Conservation (phyloP, 2,888 invertebrate genomes). For the Timema podura region DNA sequence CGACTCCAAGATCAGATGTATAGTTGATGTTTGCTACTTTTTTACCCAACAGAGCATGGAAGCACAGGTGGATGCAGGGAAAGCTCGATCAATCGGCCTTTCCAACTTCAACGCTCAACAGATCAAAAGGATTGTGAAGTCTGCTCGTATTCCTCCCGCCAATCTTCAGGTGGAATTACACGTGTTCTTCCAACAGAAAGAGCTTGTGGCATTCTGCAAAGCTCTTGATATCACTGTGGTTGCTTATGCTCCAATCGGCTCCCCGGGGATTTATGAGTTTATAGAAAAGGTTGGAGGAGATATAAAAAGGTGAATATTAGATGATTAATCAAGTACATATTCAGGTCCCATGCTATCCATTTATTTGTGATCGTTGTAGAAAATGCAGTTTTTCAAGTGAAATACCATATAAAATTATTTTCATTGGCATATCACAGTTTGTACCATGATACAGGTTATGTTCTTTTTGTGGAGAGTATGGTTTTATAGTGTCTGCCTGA, state of each 20-base stretch:
- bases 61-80: conserved; percentile 61
- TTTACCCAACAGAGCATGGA: conserved; percentile 55
- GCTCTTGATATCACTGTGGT: background rate
- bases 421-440: background rate
- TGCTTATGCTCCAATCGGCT: conserved; percentile 34
- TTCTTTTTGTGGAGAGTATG: background rate
- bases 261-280: conserved; percentile 30
- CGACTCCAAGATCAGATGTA: too few relatives aligned
- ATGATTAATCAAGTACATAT: background rate
- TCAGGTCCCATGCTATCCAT: too few relatives aligned
- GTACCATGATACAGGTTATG: background rate
- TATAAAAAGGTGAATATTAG: conserved; percentile 15
- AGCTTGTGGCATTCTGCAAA: conserved; percentile 40
- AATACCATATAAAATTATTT: too few relatives aligned
- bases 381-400: too few relatives aligned
- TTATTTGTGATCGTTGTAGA: too few relatives aligned
- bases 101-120: conserved; percentile 79
- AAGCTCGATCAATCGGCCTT: conserved; percentile 73
- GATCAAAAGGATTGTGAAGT: conserved; percentile 59
- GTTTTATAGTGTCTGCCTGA: too few relatives aligned
- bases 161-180: conserved; percentile 54
- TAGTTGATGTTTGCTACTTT: background rate
- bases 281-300: conserved; percentile 20
- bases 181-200: conserved; percentile 44
- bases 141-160: conserved; percentile 59